These are phyloP conservation scores for Euthynnus affinis DNA, from an alignment of 2,797 vertebrate species.

Conservation along the genomic window DNA sequence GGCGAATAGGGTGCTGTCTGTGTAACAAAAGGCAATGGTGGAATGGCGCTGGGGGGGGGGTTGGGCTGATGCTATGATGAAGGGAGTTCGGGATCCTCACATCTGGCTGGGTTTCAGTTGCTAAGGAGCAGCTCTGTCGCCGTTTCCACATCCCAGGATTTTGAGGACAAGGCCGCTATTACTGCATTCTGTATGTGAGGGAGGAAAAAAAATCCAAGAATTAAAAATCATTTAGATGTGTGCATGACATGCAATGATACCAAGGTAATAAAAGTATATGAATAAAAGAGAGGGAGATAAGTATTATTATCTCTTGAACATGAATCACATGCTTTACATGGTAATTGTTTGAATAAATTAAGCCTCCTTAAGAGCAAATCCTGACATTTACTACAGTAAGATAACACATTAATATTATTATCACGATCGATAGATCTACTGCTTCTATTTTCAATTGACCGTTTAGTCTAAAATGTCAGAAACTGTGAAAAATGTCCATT, in stretches of 20 bases:
- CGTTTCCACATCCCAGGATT: conserved; percentile 99
- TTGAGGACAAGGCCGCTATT: conserved; percentile 99
- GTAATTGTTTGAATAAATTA: neutral
- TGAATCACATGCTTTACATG: neutral
- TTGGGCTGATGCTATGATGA: conserved; percentile 53
- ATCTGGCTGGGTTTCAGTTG: conserved; percentile 90
- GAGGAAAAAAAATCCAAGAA: neutral
- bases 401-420: neutral
- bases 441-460: neutral
- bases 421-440: fast-evolving
- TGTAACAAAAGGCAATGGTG: conserved; percentile 65
- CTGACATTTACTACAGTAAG: conserved; percentile 6
- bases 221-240: neutral
- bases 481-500: neutral
- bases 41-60: conserved; percentile 51
- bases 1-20: conserved; percentile 47
- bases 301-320: neutral
- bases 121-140: conserved; percentile 98
- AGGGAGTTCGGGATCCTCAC: conserved; percentile 86
- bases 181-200: conserved; percentile 92
- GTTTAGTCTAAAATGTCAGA: neutral
- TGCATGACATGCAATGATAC: neutral
- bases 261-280: neutral
- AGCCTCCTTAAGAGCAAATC: neutral
- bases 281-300: neutral